Conservation (phyloP, 2,113 vertebrate species). For the Microcebus ravelobensis region DNA sequence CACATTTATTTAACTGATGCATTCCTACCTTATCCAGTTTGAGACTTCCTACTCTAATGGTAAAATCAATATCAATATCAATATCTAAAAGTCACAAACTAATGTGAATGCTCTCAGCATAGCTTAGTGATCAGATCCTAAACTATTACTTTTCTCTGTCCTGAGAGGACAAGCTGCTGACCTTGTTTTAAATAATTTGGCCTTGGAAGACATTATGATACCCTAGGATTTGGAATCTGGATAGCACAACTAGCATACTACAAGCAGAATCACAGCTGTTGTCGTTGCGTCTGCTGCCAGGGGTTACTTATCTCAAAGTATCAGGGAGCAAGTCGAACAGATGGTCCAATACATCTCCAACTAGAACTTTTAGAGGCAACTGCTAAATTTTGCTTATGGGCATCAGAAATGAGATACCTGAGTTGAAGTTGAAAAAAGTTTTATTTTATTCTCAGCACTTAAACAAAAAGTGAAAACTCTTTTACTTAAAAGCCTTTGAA, state of each 20-base stretch:
- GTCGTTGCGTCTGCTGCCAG: slow-evolving; percentile 48
- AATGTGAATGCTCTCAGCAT: not conserved
- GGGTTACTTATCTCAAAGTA: slow-evolving; percentile 26
- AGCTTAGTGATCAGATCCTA: not conserved
- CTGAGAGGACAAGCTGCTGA: slow-evolving; percentile 10
- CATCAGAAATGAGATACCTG: not conserved
- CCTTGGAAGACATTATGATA: slow-evolving; percentile 39
- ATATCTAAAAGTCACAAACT: not conserved
- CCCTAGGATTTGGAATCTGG: slow-evolving; percentile 55
- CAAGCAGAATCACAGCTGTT: slow-evolving; percentile 69
- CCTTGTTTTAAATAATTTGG: slow-evolving; percentile 55
- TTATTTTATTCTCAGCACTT: slow-evolving; percentile 1
- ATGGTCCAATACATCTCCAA: slow-evolving; percentile 43
- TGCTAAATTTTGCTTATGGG: slow-evolving; percentile 42
- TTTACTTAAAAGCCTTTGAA: not conserved
- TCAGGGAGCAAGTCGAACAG: slow-evolving; percentile 55
- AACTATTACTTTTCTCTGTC: not conserved
- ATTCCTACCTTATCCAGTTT: not conserved
- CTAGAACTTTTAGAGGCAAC: slow-evolving; percentile 32
- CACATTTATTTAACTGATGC: not conserved
- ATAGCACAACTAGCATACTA: not conserved
- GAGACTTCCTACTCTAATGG: not conserved
- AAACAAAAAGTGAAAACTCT: slow-evolving; percentile 1
- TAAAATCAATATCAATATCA: not conserved
- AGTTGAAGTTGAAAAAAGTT: not conserved